Evolutionary conservation across 2,797 vertebrate species (phyloP).

Genomic region (Stomatorhinus walkeri): DNA sequence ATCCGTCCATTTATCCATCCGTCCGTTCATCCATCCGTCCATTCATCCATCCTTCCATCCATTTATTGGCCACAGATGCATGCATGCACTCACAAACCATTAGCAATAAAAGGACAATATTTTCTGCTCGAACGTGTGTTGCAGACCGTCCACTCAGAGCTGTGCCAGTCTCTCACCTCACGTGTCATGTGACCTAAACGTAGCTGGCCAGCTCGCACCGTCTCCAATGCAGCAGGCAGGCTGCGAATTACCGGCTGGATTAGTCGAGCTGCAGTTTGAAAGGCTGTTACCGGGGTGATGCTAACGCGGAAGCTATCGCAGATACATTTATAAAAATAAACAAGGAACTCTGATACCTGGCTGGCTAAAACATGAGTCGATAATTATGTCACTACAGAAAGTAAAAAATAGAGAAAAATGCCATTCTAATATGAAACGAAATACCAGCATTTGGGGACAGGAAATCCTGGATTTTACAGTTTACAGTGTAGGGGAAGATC

Average conservation of each 20-base stretch:
- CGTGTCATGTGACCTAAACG: background rate
- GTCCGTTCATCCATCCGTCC: background rate
- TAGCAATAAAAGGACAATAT: background rate
- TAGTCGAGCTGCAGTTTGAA: background rate
- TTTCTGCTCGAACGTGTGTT: background rate
- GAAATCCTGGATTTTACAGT: background rate
- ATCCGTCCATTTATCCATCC: background rate
- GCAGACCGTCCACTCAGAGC: background rate
- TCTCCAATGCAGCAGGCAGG: background rate
- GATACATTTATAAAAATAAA: background rate
- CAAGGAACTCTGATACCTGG: background rate
- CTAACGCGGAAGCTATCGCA: background rate
- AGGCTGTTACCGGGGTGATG: background rate
- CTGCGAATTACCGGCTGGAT: background rate
- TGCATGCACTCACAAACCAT: background rate
- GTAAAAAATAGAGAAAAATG: background rate
- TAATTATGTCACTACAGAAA: background rate
- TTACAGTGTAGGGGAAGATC: background rate
- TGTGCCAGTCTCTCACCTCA: background rate
- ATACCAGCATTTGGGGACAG: background rate
- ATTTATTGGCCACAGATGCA: background rate
- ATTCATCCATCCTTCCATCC: background rate
- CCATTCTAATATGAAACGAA: background rate
- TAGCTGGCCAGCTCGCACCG: background rate
- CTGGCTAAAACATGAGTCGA: background rate